Evolutionary conservation across 2,797 vertebrate species (phyloP).

Genomic region (Aphelocoma californica): DNA sequence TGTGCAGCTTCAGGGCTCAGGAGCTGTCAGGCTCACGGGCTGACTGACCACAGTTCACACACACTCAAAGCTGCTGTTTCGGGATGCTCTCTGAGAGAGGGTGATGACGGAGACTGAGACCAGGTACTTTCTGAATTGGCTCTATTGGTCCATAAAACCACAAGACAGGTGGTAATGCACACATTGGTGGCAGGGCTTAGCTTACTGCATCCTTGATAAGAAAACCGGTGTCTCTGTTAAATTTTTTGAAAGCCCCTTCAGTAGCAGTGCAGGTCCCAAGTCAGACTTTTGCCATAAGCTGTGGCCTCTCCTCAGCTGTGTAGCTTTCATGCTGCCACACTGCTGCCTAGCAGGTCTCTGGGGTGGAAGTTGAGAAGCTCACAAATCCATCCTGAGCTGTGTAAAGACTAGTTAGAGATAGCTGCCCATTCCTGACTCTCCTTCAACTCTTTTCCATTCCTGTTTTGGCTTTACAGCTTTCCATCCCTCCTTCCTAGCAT

Average conservation of each 20-base stretch:
- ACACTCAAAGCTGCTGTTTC: constrained; percentile 50
- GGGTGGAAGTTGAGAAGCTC: not conserved
- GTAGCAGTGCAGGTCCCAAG: not conserved
- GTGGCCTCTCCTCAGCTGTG: not conserved
- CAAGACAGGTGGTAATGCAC: not conserved
- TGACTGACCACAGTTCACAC: constrained; percentile 10
- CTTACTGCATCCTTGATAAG: not conserved
- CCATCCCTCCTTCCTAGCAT: not conserved
- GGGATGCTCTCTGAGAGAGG: not conserved
- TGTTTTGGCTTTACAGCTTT: not conserved
- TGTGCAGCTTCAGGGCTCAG: not conserved
- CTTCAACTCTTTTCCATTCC: not conserved
- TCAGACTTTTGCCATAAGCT: not conserved
- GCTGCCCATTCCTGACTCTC: not conserved
- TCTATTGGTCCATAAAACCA: constrained; percentile 25
- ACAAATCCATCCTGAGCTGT: not conserved
- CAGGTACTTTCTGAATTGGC: constrained; percentile 51
- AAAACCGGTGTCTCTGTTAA: not conserved
- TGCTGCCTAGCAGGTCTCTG: not conserved
- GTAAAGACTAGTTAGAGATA: not conserved
- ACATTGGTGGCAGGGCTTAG: not conserved
- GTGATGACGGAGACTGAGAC: constrained; percentile 15
- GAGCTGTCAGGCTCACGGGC: not conserved
- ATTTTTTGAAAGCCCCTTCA: not conserved
- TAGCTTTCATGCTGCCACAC: not conserved